Percentiles rank a stretch among this genome's conserved stretches.
Evolutionary conservation across 2,888 invertebrate species (phyloP).

Genomic region (Bruchidius siliquastri): DNA sequence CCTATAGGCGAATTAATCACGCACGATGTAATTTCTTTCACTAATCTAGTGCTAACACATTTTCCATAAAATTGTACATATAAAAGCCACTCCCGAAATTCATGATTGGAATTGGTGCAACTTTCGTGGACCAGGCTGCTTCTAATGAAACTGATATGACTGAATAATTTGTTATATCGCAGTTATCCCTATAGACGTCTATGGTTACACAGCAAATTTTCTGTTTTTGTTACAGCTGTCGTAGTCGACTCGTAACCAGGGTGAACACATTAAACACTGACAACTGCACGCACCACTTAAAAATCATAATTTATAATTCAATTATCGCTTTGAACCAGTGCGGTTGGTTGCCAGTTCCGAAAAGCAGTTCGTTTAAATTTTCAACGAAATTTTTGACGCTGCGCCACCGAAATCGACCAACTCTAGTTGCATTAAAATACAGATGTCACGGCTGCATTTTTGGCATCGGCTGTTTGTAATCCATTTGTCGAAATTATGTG

Average conservation of each 20-base stretch:
- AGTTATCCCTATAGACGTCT: not conserved
- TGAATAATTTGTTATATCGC: too few species aligned
- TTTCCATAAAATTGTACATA: too few species aligned
- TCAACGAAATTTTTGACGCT: not conserved
- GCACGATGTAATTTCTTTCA: too few species aligned
- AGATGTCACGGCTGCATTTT: not conserved
- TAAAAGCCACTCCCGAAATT: too few species aligned
- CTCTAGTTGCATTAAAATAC: not conserved
- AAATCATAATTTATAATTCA: not conserved
- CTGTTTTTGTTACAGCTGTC: not conserved
- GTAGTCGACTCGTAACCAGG: not conserved
- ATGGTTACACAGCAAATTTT: not conserved
- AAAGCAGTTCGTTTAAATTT: not conserved
- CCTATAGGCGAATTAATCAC: too few species aligned
- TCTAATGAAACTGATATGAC: too few species aligned
- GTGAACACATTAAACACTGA: not conserved
- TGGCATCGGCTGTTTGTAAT: not conserved
- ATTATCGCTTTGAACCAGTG: not conserved
- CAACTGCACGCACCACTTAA: not conserved
- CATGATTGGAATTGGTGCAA: too few species aligned
- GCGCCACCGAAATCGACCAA: not conserved
- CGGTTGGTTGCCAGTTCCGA: not conserved
- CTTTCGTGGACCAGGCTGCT: too few species aligned
- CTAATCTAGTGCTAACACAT: too few species aligned
- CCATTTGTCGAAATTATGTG: not conserved